Evolutionary conservation across 1,140 invertebrate genomes (phyloP), one percentile per base, ranked within the genome.

Genomic region (Zaprionus africanus): DNA sequence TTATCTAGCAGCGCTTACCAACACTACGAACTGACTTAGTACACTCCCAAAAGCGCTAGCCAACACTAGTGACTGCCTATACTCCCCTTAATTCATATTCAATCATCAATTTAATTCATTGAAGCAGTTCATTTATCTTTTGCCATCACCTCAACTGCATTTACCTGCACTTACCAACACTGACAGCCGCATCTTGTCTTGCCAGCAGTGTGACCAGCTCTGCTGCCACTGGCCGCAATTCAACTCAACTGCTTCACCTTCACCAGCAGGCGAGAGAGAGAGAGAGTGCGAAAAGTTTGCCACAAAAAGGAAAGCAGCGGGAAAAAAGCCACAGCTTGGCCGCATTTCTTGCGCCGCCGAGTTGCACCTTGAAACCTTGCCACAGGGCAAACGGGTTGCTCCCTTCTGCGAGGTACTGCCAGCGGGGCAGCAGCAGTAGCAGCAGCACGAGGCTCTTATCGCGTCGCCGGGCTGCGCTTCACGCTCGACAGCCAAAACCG

Each of bases 401-500:
- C 15, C 46, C 6, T 12, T n/a, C 17, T 26, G 1, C 7, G 9
- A 31, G 28, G 13, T n/a, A 13, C 38, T 41, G 38, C 38, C 28
- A 31, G 28, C 26, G 28, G 12, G n/a, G n/a, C 28, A 31, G 7
- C 28, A 31, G 22, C 13, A 12, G 22, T 5, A 6, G 28, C 6
- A 31, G 22, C 13, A 12, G 22, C 5, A 6, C 13, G 38, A 17
- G 41, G 38, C 70, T 83, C 84, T 87, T 87, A 87, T 87, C 84
- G 81, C 81, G 84, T 87, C 81, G 78, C 70, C 78, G 87, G 78
- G 69, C 86, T 81, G 70, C 82, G 79, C 86, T 90, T 90, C 86
- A 90, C 86, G 85, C 86, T 90, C 86, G 86, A 82, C 79, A 90
- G 82, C 62, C 77, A 81, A 81, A 87, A 91, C 78, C 82, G 90